phyloP scores from a whole-genome alignment of 2,888 invertebrate genomes.

The Parascotia fuliginaria region DNA sequence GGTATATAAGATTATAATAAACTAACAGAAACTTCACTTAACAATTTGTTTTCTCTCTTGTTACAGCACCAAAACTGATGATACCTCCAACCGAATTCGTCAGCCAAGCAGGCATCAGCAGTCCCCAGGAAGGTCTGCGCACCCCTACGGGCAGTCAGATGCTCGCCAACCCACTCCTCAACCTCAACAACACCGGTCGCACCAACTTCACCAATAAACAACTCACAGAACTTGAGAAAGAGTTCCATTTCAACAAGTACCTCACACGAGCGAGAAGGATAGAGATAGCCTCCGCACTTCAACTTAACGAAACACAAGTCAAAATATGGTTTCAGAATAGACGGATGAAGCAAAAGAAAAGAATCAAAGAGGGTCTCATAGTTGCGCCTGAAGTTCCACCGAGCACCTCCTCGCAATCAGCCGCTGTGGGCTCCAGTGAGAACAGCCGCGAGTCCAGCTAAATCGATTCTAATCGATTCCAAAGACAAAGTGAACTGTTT shows the following conservation, averaged over 20 bases:
- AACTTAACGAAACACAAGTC: constrained; percentile 98
- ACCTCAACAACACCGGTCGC: constrained; percentile 93
- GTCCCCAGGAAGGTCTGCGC: constrained; percentile 77
- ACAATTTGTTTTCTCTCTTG: too few species aligned
- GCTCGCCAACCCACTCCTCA: constrained; percentile 78
- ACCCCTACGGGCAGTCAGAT: constrained; percentile 81
- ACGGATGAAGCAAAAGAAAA: constrained; percentile 99
- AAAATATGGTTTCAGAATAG: constrained; percentile 99
- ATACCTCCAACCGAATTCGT: constrained; percentile 83
- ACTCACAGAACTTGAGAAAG: constrained; percentile 99
- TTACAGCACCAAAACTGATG: constrained; percentile 89
- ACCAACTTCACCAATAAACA: constrained; percentile 99
- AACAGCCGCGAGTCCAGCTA: constrained; percentile 90
- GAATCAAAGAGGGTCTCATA: constrained; percentile 96
- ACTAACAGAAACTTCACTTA: neutral
- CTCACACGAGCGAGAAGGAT: constrained; percentile 98
- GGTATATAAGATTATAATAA: too few species aligned
- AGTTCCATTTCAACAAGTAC: constrained; percentile 99
- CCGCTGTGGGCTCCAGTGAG: constrained; percentile 86
- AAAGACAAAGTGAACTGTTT: constrained; percentile 35
- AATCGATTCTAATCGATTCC: constrained; percentile 30
- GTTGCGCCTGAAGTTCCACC: constrained; percentile 82
- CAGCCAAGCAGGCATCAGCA: constrained; percentile 77
- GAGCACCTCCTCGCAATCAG: constrained; percentile 68
- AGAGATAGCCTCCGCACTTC: constrained; percentile 98